Evolutionary conservation across 2,888 invertebrate genomes (phyloP), one percentile per base, ranked within the genome.

Genomic region (Timandra comae): DNA sequence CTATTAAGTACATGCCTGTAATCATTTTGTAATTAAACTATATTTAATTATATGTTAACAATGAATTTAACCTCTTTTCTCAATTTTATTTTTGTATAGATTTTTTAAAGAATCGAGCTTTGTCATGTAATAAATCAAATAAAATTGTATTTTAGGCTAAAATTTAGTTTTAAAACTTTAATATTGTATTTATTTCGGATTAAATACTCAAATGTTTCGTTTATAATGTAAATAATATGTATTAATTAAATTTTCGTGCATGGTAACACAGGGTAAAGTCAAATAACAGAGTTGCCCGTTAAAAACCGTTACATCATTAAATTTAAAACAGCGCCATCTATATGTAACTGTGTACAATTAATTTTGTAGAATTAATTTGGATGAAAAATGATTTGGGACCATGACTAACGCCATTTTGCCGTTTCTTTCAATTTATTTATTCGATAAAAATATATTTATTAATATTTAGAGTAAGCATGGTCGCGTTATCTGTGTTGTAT

Each of bases 191-290:
- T 37, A 32, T 30, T 27, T 9, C 8, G 3, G 12, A 16, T 25
- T 25, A 19, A 70, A 71, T 72, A 72, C 72, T 72, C 71, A 68
- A 63, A 41, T 50, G 46, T 59, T 46, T 55, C 51, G 52, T 57
- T 56, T 60, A 52, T 53, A 56, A 54, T 58, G 51, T 56, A 47
- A 59, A 52, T 62, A 48, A 48, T 51, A 3, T 33, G 28, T 43
- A 30, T 7, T 9, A 44, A 49, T 41, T 62, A 54, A 44, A 38
- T 47, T 58, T 54, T 63, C 56, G 56, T 60, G 63, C 63, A 67
- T 73, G 75, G 75, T 66, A 60, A 65, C 53, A 74, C 76, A 75
- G 74, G 76, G 71, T 76, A 63, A 50, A 48, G 38, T 45, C 41
- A 46, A 47, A 44, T 29, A 9, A 36, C 30, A 53, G n/a, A n/a